Conservation (phyloP, 2,113 vertebrate genomes). For the Lontra canadensis region DNA sequence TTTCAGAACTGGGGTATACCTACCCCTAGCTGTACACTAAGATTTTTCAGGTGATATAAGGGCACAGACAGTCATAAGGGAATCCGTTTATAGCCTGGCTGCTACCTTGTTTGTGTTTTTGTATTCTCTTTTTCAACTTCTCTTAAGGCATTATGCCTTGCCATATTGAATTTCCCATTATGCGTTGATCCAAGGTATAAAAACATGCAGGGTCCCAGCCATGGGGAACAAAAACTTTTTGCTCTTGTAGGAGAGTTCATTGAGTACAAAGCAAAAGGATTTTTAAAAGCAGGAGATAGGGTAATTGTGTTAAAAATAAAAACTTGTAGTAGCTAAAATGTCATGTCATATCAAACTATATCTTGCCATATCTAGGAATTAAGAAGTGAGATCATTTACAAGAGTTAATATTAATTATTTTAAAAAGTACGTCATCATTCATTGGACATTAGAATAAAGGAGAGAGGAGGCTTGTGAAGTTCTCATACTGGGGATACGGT, state of each 20-base stretch:
- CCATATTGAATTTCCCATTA: background rate
- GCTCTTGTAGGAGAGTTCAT: background rate
- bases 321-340: constrained; percentile 11
- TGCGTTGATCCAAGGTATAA: background rate
- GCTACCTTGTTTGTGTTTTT: background rate
- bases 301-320: constrained; percentile 47
- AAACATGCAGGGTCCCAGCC: background rate
- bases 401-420: background rate
- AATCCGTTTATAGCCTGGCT: background rate
- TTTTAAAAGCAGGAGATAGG: background rate
- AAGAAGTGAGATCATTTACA: background rate
- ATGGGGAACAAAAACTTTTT: background rate
- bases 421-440: background rate
- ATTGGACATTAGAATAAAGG: background rate
- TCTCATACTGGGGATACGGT: background rate
- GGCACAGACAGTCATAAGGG: background rate
- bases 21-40: background rate
- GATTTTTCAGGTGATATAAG: constrained; percentile 5
- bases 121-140: background rate
- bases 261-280: background rate
- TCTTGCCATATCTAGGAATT: background rate
- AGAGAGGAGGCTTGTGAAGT: background rate
- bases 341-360: background rate
- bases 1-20: background rate
- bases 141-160: background rate